Conservation (phyloP, 2,888 invertebrate genomes). For the Acrocyrtus sp. region DNA sequence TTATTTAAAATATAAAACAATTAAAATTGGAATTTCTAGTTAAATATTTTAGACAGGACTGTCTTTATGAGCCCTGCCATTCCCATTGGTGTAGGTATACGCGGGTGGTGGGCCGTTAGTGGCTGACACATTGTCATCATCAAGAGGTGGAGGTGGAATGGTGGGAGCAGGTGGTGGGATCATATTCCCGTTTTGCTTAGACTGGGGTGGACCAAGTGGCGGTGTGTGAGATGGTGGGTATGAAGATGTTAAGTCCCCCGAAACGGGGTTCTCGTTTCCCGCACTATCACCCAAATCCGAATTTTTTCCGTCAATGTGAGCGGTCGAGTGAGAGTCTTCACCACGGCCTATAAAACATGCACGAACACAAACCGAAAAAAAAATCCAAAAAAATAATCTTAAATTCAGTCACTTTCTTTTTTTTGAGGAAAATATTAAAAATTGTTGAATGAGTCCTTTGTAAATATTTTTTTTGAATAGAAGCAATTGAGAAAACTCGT, state of each 20-base stretch:
- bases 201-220: slow-evolving; percentile 55
- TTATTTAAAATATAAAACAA: background rate
- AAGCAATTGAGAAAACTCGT: slow-evolving; percentile 49
- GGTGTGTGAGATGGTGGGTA: slow-evolving; percentile 60
- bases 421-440: no score
- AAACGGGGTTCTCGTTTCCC: slow-evolving; percentile 57
- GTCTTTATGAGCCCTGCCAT: slow-evolving; percentile 63
- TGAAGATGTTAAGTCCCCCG: slow-evolving; percentile 52
- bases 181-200: slow-evolving; percentile 48
- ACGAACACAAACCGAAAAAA: slow-evolving; percentile 18
- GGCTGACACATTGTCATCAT: slow-evolving; percentile 45
- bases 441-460: no score
- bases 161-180: slow-evolving; percentile 61
- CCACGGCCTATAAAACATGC: slow-evolving; percentile 46
- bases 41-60: slow-evolving; percentile 62
- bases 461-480: slow-evolving; percentile 5
- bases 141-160: slow-evolving; percentile 60
- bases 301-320: slow-evolving; percentile 60
- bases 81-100: slow-evolving; percentile 54
- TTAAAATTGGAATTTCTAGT: no score
- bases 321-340: slow-evolving; percentile 62
- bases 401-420: slow-evolving; percentile 30
- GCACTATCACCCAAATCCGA: slow-evolving; percentile 59
- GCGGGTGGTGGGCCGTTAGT: slow-evolving; percentile 28
- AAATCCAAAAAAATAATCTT: slow-evolving; percentile 7